phyloP scores from a whole-genome alignment of 2,113 vertebrate species.

The Pagrus major region DNA sequence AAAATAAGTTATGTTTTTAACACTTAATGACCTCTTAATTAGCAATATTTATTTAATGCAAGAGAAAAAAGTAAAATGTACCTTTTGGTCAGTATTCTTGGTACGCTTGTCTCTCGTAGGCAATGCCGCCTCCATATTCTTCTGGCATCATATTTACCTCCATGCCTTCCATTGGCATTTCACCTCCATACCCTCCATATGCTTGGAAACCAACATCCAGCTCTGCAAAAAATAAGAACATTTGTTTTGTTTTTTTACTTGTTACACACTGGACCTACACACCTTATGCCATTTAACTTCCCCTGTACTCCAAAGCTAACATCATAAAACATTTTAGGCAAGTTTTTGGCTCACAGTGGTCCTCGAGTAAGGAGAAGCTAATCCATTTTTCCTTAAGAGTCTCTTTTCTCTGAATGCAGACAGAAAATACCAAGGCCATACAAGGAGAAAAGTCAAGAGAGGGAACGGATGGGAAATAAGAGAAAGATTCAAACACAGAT shows the following conservation, averaged over 20 bases:
- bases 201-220: conserved; percentile 56
- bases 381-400: conserved; percentile 4
- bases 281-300: neutral
- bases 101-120: conserved; percentile 56
- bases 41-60: neutral
- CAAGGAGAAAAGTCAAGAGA: conserved; percentile 44
- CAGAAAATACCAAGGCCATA: conserved; percentile 59
- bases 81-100: conserved; percentile 67
- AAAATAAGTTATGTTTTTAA: too few species aligned
- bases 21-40: neutral
- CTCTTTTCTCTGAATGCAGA: conserved; percentile 14
- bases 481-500: conserved; percentile 45
- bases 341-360: neutral
- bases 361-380: neutral
- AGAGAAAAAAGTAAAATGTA: too few species aligned
- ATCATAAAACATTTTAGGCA: conserved; percentile 1
- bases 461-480: conserved; percentile 24
- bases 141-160: conserved; percentile 64
- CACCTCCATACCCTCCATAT: conserved; percentile 19
- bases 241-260: neutral
- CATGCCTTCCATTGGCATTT: conserved; percentile 64
- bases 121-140: conserved; percentile 29
- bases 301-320: neutral
- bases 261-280: neutral
- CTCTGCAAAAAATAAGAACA: conserved; percentile 63